Conservation (phyloP, 2,888 invertebrate species). For the Macrosiphum euphorbiae region DNA sequence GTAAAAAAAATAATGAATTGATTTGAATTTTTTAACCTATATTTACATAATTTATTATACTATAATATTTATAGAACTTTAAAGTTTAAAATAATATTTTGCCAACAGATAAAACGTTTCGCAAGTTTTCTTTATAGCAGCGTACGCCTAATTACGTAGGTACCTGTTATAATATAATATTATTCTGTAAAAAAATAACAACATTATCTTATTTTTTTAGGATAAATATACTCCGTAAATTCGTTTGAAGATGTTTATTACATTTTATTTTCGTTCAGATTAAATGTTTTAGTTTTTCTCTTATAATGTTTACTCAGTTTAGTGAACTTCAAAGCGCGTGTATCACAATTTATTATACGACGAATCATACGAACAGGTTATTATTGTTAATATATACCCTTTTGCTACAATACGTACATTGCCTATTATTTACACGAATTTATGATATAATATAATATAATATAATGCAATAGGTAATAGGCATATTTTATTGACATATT, state of each 20-base stretch:
- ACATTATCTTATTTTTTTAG: neutral
- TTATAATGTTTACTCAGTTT: neutral
- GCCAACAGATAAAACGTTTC: neutral
- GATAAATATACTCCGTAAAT: neutral
- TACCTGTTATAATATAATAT: neutral
- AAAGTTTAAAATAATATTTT: neutral
- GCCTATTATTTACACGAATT: neutral
- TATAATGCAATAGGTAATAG: neutral
- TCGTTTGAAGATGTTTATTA: constrained; percentile 20
- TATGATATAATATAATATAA: neutral
- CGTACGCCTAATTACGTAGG: neutral
- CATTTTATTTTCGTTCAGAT: neutral
- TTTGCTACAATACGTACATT: neutral
- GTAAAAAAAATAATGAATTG: neutral
- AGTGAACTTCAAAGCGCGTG: neutral
- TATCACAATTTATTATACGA: neutral
- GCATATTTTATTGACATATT: neutral
- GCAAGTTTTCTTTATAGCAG: neutral
- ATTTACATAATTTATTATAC: neutral
- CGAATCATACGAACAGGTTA: neutral
- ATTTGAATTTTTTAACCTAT: neutral
- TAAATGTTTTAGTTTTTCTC: neutral
- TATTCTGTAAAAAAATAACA: neutral
- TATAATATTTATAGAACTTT: neutral
- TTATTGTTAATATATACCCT: neutral